Conservation (phyloP, 1,140 invertebrate species). For the Zaprionus gabonicus region DNA sequence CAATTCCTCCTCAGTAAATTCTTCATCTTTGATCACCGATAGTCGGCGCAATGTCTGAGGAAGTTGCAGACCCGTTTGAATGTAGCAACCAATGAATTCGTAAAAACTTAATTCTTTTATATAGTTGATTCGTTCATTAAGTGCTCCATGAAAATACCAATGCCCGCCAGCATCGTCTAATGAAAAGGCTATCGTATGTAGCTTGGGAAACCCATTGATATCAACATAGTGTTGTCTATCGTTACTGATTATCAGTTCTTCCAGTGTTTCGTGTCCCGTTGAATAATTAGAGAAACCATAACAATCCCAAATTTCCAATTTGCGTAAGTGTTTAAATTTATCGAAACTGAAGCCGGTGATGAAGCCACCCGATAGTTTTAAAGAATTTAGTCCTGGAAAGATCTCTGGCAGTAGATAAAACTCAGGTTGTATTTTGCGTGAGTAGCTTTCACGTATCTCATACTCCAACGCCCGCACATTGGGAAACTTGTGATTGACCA, state of each 20-base stretch:
- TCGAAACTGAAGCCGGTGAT: neutral
- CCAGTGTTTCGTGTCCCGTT: neutral
- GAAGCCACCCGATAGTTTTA: no score
- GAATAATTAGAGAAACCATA: neutral
- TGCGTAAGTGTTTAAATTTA: neutral
- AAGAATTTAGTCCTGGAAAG: neutral
- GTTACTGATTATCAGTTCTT: conserved; percentile 4
- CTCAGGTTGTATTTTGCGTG: no score
- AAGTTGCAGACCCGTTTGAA: neutral
- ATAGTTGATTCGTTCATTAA: neutral
- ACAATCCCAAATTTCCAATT: conserved; percentile 9
- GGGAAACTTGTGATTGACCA: neutral
- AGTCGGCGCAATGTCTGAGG: neutral
- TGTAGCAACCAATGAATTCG: neutral
- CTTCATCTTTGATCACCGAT: neutral
- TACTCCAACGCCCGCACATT: neutral
- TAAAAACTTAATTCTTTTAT: neutral
- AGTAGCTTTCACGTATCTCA: neutral
- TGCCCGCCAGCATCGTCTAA: neutral
- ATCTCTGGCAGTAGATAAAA: conserved; percentile 3
- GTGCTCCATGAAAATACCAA: neutral
- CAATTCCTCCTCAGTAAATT: neutral
- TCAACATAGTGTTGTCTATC: no score
- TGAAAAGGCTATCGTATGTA: neutral
- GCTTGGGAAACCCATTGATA: conserved; percentile 4